Conservation (phyloP, 2,113 vertebrate genomes). For the Axis porcinus region DNA sequence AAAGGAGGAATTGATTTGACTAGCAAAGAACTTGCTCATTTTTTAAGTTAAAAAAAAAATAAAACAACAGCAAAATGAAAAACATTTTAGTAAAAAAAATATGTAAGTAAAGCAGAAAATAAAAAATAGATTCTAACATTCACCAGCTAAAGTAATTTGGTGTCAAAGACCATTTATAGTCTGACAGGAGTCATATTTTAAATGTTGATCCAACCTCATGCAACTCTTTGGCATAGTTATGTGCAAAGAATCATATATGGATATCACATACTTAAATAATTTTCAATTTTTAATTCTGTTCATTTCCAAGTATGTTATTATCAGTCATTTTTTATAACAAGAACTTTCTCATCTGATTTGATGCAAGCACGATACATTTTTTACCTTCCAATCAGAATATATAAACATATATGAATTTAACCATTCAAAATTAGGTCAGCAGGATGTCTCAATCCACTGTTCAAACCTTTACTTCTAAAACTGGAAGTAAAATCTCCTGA, state of each 20-base stretch:
- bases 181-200: neutral
- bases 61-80: neutral
- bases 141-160: neutral
- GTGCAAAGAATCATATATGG: neutral
- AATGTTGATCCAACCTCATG: neutral
- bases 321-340: neutral
- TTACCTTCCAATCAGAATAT: neutral
- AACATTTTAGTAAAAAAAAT: neutral
- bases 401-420: neutral
- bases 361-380: neutral
- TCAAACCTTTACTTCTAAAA: neutral
- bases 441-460: neutral
- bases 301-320: neutral
- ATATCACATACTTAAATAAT: neutral
- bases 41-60: neutral
- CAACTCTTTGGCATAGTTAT: neutral
- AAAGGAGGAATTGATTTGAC: neutral
- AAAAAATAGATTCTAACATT: neutral
- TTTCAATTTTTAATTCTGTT: slow-evolving; percentile 7
- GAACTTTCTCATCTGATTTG: neutral
- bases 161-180: neutral
- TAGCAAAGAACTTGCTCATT: neutral
- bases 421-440: neutral
- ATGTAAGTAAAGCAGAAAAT: neutral
- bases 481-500: neutral